Percentiles rank a stretch among this genome's conserved stretches.
Evolutionary conservation across 1,140 invertebrate species (phyloP).

Genomic region (Battus philenor): DNA sequence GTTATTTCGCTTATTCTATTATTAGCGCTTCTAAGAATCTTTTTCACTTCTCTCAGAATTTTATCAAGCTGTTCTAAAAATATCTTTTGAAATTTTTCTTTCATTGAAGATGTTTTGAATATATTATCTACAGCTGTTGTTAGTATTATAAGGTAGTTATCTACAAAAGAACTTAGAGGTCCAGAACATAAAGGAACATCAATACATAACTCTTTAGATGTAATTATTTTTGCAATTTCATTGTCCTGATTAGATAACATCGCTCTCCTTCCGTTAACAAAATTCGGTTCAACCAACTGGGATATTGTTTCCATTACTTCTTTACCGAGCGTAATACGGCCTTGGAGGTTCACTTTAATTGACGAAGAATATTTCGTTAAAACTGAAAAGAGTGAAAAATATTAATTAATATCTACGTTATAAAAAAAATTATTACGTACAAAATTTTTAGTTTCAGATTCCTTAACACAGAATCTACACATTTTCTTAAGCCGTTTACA

Average conservation of each 20-base stretch:
- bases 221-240: constrained; percentile 31
- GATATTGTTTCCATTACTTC: constrained; percentile 35
- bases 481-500: too few relatives aligned
- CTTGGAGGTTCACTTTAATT: constrained; percentile 40
- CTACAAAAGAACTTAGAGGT: constrained; percentile 26
- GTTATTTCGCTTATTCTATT: constrained; percentile 26
- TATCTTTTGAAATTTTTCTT: constrained; percentile 13
- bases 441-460: too few relatives aligned
- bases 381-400: constrained; percentile 3
- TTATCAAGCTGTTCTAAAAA: constrained; percentile 34
- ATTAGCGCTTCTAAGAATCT: constrained; percentile 28
- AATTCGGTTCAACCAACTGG: constrained; percentile 18
- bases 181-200: constrained; percentile 34
- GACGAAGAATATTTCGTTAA: constrained; percentile 10
- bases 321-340: constrained; percentile 34
- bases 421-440: too few relatives aligned
- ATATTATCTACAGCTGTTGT: constrained; percentile 31
- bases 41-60: constrained; percentile 30
- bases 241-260: constrained; percentile 18
- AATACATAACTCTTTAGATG: constrained; percentile 31
- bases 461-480: too few relatives aligned
- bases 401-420: too few relatives aligned
- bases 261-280: constrained; percentile 23
- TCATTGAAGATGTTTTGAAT: constrained; percentile 19
- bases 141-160: constrained; percentile 37